Conservation (phyloP, 2,797 vertebrate species). For the Gallinago stenura region DNA sequence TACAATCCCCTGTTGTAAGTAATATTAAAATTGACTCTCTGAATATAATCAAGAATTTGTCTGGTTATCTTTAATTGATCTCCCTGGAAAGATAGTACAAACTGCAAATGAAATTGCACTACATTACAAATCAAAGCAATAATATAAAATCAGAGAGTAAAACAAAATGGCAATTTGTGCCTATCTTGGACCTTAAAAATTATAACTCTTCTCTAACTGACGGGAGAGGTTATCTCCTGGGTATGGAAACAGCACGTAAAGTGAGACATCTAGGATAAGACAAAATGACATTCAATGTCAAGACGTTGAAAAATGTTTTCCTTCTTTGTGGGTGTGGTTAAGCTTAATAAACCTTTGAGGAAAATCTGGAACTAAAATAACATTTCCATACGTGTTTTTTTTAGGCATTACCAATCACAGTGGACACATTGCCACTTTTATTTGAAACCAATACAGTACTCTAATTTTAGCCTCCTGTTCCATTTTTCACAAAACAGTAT, state of each 20-base stretch:
- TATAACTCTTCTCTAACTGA: not conserved
- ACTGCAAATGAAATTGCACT: constrained; percentile 46
- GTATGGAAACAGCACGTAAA: not conserved
- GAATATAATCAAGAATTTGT: constrained; percentile 73
- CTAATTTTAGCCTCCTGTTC: not conserved
- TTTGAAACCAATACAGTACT: not conserved
- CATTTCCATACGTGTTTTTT: not conserved
- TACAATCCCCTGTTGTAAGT: constrained; percentile 40
- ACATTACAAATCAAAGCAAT: constrained; percentile 49
- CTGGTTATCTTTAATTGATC: constrained; percentile 77
- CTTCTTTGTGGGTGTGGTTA: not conserved
- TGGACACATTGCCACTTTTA: not conserved
- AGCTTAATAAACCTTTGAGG: not conserved
- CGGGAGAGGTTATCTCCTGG: not conserved
- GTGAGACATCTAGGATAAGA: not conserved
- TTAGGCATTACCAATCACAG: not conserved
- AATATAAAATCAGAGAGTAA: constrained; percentile 32
- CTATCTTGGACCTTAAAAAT: constrained; percentile 21
- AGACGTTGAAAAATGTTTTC: not conserved
- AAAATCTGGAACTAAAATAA: not conserved
- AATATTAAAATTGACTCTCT: constrained; percentile 74
- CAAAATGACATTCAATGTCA: not conserved
- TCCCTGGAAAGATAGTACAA: constrained; percentile 55
- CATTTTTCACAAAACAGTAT: not conserved
- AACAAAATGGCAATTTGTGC: constrained; percentile 17